Percentiles rank a stretch among this genome's conserved stretches.
phyloP scores from a whole-genome alignment of 1,140 invertebrate species.

The Hyles vespertilio region DNA sequence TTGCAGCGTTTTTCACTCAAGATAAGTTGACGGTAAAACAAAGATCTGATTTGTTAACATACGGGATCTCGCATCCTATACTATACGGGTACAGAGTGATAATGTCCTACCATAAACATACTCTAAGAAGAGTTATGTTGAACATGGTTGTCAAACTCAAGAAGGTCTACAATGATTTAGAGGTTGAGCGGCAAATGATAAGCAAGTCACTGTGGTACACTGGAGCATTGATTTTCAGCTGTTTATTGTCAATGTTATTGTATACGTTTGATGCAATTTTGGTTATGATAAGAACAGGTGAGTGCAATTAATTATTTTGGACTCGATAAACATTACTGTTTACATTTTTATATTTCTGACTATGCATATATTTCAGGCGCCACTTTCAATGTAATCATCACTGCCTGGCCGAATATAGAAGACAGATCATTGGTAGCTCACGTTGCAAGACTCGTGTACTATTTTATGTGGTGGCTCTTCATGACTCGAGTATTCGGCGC shows the following conservation, averaged over 20 bases:
- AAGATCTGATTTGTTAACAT: conserved; percentile 25
- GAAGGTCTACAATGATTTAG: conserved; percentile 27
- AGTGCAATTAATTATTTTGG: not conserved
- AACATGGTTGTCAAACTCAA: conserved; percentile 30
- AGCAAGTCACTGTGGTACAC: conserved; percentile 24
- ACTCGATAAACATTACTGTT: too few relatives aligned
- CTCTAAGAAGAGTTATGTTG: conserved; percentile 22
- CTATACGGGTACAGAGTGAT: conserved; percentile 19
- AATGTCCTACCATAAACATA: conserved; percentile 16
- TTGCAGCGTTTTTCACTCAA: conserved; percentile 26
- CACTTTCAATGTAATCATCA: conserved; percentile 41
- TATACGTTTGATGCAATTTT: conserved; percentile 27
- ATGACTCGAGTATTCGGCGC: conserved; percentile 27
- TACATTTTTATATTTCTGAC: too few relatives aligned
- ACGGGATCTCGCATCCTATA: conserved; percentile 29
- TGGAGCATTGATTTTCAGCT: conserved; percentile 13
- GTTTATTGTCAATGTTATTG: conserved; percentile 20
- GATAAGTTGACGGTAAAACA: conserved; percentile 29
- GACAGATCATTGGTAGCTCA: conserved; percentile 29
- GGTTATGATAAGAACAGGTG: conserved; percentile 22
- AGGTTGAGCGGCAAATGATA: conserved; percentile 32
- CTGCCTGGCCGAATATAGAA: conserved; percentile 39
- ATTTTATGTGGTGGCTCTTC: conserved; percentile 48
- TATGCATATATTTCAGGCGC: conserved; percentile 31
- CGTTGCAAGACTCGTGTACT: conserved; percentile 24